Percentiles rank a stretch among this genome's conserved stretches.
Evolutionary conservation across 2,888 invertebrate species (phyloP).

Genomic region (Allolobophora icterica): DNA sequence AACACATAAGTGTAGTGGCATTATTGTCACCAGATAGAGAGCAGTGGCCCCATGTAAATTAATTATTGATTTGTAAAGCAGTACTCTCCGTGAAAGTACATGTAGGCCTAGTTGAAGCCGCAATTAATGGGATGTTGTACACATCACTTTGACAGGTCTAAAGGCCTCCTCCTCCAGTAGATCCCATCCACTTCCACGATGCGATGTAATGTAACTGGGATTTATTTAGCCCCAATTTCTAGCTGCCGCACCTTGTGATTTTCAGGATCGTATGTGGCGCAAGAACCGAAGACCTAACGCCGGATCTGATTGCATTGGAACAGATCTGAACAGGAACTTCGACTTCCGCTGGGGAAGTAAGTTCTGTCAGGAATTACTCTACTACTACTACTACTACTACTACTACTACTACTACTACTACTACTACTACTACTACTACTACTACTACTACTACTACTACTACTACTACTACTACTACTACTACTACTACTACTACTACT

Average conservation of each 20-base stretch:
- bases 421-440: background rate
- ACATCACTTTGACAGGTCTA: too few relatives aligned
- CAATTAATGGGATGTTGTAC: too few relatives aligned
- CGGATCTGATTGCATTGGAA: conserved; percentile 39
- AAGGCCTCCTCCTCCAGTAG: too few relatives aligned
- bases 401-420: background rate
- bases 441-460: background rate
- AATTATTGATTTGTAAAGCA: too few relatives aligned
- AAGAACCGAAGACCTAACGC: conserved; percentile 41
- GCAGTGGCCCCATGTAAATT: too few relatives aligned
- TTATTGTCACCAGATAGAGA: too few relatives aligned
- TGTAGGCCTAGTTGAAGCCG: too few relatives aligned
- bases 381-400: background rate
- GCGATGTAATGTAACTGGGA: too few relatives aligned
- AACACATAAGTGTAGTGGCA: too few relatives aligned
- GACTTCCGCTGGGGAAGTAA: conserved; percentile 45
- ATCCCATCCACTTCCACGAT: too few relatives aligned
- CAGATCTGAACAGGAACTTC: conserved; percentile 47
- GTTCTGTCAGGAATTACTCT: background rate
- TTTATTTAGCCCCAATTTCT: too few relatives aligned
- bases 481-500: background rate
- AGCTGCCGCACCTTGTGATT: background rate
- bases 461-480: conserved; percentile 23
- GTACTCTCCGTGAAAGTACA: too few relatives aligned
- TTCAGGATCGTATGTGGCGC: conserved; percentile 46